Evolutionary conservation across 1,140 invertebrate genomes (phyloP), one percentile per base, ranked within the genome.

Genomic region (Brachionus rotundiformis): DNA sequence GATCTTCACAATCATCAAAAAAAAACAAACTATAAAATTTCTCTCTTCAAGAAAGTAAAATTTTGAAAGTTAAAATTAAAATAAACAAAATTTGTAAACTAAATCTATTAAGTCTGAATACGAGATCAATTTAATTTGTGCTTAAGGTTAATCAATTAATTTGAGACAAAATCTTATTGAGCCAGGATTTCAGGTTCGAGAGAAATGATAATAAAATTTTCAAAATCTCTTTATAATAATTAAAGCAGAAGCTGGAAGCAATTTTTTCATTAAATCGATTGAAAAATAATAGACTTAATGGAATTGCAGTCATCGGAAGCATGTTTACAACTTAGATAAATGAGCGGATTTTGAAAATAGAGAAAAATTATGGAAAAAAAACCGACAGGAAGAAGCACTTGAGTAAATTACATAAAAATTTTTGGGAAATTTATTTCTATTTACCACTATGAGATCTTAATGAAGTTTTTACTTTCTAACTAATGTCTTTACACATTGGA

Each of bases 401-500:
- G 47, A 54, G 23, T 54, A 7, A 54, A 54, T 54, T 54, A 54
- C 19, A 23, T 54, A 54, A 54, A 2, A 29, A 33, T 27, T 31
- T 6, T 29, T 29, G 13, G n/a, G 11, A 29, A 29, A 29, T 29
- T 63, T 33, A 29, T 63, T 59, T 59, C 19, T 29, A 63, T 63
- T 29, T 63, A 23, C 29, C 27, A 63, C n/a, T 13, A 63, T 27
- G 13, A 68, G 36, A 68, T 36, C 16, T 5, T 36, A 19, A 19
- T 33, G 16, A 68, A 68, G 16, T 23, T 36, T 19, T 16, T 33
- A 8, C 7, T 36, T 68, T 68, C 23, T 68, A 68, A 68, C 36
- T 39, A 68, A 68, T 68, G 63, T 68, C 63, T 68, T 36, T 23
- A 36, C 63, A 68, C 63, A 36, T 68, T 68, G 33, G 63, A 31